Conservation (phyloP, 2,797 vertebrate species). For the Gastrophryne carolinensis region DNA sequence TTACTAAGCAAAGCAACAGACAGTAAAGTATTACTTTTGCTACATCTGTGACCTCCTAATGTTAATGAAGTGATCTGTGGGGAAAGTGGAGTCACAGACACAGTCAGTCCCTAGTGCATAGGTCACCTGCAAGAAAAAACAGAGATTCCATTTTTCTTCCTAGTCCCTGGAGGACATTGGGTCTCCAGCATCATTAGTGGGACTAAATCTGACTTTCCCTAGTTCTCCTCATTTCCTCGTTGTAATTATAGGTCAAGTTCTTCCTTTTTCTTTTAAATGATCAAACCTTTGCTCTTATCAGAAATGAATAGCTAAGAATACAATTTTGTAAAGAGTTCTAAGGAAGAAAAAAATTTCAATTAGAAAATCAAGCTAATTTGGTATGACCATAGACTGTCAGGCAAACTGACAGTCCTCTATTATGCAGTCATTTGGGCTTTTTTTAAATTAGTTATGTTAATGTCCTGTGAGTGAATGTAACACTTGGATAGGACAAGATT, state of each 20-base stretch:
- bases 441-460: constrained; percentile 99
- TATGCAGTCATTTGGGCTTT: constrained; percentile 99
- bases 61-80: constrained; percentile 82
- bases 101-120: constrained; percentile 78
- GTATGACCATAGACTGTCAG: constrained; percentile 99
- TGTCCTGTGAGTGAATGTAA: constrained; percentile 99
- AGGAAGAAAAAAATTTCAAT: constrained; percentile 87
- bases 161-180: constrained; percentile 89
- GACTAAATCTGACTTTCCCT: constrained; percentile 95
- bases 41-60: constrained; percentile 72
- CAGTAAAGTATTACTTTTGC: not conserved
- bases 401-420: constrained; percentile 98
- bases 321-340: constrained; percentile 67
- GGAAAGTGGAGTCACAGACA: constrained; percentile 80
- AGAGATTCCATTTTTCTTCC: constrained; percentile 98
- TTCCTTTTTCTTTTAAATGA: constrained; percentile 90
- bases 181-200: constrained; percentile 98
- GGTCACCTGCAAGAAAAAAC: constrained; percentile 98
- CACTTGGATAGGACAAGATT: constrained; percentile 99
- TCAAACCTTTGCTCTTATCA: constrained; percentile 98
- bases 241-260: constrained; percentile 99
- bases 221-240: constrained; percentile 83
- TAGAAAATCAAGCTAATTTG: constrained; percentile 99
- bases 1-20: not conserved
- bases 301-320: constrained; percentile 77